Conservation (phyloP, 2,888 invertebrate species). For the Drosophila incognita region DNA sequence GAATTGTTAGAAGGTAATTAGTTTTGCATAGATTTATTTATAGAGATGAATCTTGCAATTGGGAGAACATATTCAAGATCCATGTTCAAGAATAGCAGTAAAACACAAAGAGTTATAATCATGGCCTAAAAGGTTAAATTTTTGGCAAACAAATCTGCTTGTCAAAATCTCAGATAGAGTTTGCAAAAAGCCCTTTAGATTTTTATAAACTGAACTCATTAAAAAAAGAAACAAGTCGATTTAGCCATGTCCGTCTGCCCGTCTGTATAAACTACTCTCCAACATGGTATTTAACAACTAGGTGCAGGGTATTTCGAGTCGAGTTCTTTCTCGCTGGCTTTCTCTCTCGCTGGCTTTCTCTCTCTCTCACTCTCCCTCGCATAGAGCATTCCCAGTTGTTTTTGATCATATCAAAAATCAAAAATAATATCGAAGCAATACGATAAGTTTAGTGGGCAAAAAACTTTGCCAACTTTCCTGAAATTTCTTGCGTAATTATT, state of each 20-base stretch:
- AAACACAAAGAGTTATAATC: background rate
- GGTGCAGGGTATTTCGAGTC: background rate
- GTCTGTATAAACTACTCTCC: background rate
- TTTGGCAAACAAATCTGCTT: background rate
- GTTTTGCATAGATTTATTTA: too few species aligned
- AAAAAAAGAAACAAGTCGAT: background rate
- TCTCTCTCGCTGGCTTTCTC: slow-evolving; percentile 2
- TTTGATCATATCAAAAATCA: background rate
- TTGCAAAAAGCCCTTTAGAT: background rate
- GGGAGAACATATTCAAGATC: background rate
- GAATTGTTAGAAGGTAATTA: too few species aligned
- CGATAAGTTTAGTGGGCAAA: background rate
- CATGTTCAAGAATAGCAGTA: background rate
- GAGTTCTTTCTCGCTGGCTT: background rate
- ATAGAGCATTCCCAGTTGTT: background rate
- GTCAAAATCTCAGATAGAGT: background rate
- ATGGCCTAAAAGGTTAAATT: too few species aligned
- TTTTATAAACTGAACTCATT: background rate
- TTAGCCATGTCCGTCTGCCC: background rate
- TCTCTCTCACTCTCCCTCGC: background rate
- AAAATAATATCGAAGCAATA: background rate
- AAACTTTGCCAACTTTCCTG: background rate
- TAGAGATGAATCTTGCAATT: background rate
- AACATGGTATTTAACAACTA: background rate
- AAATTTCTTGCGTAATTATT: background rate